Evolutionary conservation across 2,888 invertebrate genomes (phyloP), one percentile per base, ranked within the genome.

Genomic region (Drepana falcataria): DNA sequence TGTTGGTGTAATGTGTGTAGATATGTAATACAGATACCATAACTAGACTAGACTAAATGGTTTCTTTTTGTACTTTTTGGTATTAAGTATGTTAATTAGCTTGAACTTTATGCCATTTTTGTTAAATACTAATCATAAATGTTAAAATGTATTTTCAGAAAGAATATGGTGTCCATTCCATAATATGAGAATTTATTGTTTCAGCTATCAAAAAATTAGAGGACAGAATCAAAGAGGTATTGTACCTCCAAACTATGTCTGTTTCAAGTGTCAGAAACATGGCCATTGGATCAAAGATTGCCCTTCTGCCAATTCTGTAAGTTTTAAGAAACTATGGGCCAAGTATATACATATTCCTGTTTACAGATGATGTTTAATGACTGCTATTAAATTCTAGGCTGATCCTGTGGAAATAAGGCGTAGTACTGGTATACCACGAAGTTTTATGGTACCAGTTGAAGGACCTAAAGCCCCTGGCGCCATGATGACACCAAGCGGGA

Each of bases 211-310:
- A 83, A 96, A 96, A 90, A 95, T 97, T 77, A 94, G 96, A 75
- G 96, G 96, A 57, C 95, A 96, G 53, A 95, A 95, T 83, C 97
- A 97, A 91, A 93, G 95, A 69, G 98, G 98, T 37, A 94, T 95
- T 68, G 97, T 98, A 35, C 98, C 98, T 54, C 85, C 95, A n/a
- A 95, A 94, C 76, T 99, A 99, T 86, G 93, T 96, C 52, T 99
- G 99, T 85, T 97, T 96, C 79, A 97, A 97, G 83, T 99, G 99
- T 87, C 95, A 97, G 72, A 96, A 97, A 82, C 94, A 95, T 58
- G 99, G 99, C 1, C 99, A 99, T 87, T 99, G 98, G 97, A 98
- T 98, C 65, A 97, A 97, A 83, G 97, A 98, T 83, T 99, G 99
- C 82, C 98, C 98, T 5, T 86, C 94, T 61, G 93, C 93, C 52